Base-by-base conservation (phyloP, 2,888 invertebrate genomes). In the Rhaphigaster nebulosa region DNA sequence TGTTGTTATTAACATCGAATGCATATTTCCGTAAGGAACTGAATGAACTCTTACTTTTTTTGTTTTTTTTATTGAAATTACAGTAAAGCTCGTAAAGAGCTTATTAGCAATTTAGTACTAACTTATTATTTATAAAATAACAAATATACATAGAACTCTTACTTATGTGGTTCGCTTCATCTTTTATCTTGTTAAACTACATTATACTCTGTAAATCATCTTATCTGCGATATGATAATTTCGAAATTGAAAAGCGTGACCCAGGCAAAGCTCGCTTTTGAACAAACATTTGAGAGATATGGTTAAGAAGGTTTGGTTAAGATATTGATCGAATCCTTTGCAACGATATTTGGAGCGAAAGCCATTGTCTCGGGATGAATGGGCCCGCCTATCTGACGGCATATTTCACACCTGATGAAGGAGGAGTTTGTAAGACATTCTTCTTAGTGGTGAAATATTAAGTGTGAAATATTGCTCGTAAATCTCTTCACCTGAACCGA, bases 391-490 rank as follows among this genome's bases (percentile, higher is more conserved):
- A 84, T 84, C 45, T 50, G 45, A 50, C 41, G 84, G 41, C 45
- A 84, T 84, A 84, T 84, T 84, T 84, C 84, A 84, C 45, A 84
- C 26, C 45, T 50, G 84, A 84, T 84, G 84, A 84, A 84, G 84
- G 45, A 41, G 45, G 84, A 84, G 84, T 84, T 84, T 84, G 84
- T 84, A 84, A 84, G 84, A 84, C 84, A 84, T 84, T 84, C 45
- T 84, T 84, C 84, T 84, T 84, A 45, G 84, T 15, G 84, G 26
- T 84, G 84, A 84, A 84, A 84, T 84, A 84, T 84, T 84, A 84
- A 84, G 84, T 84, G 45, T 84, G 84, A 84, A 84, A 84, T 84
- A 84, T 84, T 50, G 84, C 84, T 50, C 84, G 84, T 84, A 84
- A 84, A 84, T 84, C 84, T 84, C 84, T 84, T 84, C 84, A 84